Conservation (phyloP, 2,888 invertebrate genomes). For the Orthosia gothica region DNA sequence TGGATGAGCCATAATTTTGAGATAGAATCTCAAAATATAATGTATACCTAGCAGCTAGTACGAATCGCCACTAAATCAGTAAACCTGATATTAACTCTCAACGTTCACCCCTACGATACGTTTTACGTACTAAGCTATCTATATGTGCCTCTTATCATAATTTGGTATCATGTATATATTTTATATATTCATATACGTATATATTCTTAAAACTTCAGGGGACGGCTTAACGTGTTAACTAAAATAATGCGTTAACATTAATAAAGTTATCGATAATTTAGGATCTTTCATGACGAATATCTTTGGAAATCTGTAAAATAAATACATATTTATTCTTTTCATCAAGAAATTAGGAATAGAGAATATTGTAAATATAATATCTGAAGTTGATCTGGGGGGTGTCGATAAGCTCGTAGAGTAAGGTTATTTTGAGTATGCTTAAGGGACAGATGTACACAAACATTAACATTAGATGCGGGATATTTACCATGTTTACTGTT, state of each 20-base stretch:
- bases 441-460: too few species aligned
- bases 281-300: conserved; percentile 50
- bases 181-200: conserved; percentile 74
- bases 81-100: conserved; percentile 33
- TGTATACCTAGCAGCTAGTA: conserved; percentile 17
- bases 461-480: too few species aligned
- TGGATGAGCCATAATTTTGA: conserved; percentile 23
- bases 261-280: conserved; percentile 68
- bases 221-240: conserved; percentile 86
- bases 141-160: conserved; percentile 67
- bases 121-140: conserved; percentile 67
- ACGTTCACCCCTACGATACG: conserved; percentile 55
- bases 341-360: conserved; percentile 56
- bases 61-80: conserved; percentile 33
- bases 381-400: conserved; percentile 4
- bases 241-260: conserved; percentile 74
- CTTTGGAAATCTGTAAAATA: conserved; percentile 42
- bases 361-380: conserved; percentile 59
- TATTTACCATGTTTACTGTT: too few species aligned
- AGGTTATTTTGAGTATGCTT: too few species aligned
- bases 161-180: conserved; percentile 68
- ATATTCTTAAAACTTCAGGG: conserved; percentile 86
- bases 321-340: conserved; percentile 29
- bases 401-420: too few species aligned
- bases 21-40: conserved; percentile 29